Base-by-base conservation (phyloP, 2,888 invertebrate genomes). In the Polydrusus tereticollis region DNA sequence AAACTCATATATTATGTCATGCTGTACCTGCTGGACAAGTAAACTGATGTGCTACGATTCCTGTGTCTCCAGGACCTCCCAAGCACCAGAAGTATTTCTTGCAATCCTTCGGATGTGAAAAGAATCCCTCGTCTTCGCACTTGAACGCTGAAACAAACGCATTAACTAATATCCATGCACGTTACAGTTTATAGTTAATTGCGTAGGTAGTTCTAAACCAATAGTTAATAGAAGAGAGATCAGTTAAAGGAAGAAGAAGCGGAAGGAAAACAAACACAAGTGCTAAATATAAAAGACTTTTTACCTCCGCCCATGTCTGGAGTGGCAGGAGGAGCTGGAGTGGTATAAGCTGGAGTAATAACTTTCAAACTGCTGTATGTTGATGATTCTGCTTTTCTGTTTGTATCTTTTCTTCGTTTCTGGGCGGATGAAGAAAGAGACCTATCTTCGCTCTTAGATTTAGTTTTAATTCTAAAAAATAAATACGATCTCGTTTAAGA, bases 81-180 rank as follows among this genome's bases (percentile, higher is more conserved):
- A 97, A 87, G 82, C 97, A 97, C 96, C 97, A 97, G 87, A 94
- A 97, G 83, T 97, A 97, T 83, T 96, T 96, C 84, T 96, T 95
- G 85, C 97, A 97, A 85, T 97, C 96, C 43, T 94, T 90, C 0
- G 96, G 96, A 86, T 97, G 96, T 14, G 92, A 92, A 87, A 92
- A 97, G 87, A 97, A 97, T 1, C 97, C 97, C 87, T 97, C 97
- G 76, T 97, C 96, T 79, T 91, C 93, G 83, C 97, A 97, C 83
- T 94, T 94, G 85, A 97, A 97, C 82, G 94, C 95, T 93, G 86
- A 50, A 72, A 52, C 1, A 55, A 29, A 55, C 23, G 4, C 3
- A 26, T 18, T 10, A 45, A 45, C 8, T 45, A 8, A 5, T 45
- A 45, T 45, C n/a, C 20, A 45, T 45, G 16, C n/a, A n/a, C n/a